Evolutionary conservation across 2,113 vertebrate genomes (phyloP), one percentile per base, ranked within the genome.

Genomic region (Gallinago undulata): DNA sequence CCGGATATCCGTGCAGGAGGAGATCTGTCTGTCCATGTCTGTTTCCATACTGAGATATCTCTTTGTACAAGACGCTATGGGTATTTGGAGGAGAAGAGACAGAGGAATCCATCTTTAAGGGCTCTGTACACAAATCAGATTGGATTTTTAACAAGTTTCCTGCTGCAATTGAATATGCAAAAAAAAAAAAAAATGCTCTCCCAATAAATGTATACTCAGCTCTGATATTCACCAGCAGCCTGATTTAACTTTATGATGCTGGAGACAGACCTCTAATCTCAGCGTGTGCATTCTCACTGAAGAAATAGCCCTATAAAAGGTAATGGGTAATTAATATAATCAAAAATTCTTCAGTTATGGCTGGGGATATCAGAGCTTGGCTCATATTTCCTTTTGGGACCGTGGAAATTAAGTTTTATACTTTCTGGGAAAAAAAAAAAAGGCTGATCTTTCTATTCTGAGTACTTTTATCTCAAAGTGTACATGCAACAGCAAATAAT

Each of bases 241-340:
- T 91, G 66, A 81, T 94, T 84, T 91, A 91, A 41, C 60, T 89
- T 94, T 79, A 86, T 30, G 73, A 37, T 87, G 73, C 75, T 63
- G 55, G 83, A 94, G 75, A 56, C 68, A 90, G 79, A 84, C 13
- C 82, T 69, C 53, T 74, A 84, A 80, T 88, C 83, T 93, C 92
- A 88, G 83, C 0, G 27, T 51, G 43, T 72, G 35, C 43, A 64
- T 95, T 95, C 74, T 56, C 45, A 68, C 57, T 70, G 70, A 86
- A 95, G 70, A 93, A 95, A 97, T 90, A 76, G 75, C n/a, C 55
- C 88, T 64, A 90, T 96, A 93, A 96, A 96, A 93, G 24, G 47
- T 86, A 96, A 92, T 93, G 76, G 72, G 83, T 80, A 95, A 94
- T 94, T 90, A 96, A 94, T 93, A 92, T 59, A 37, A 50, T 90